phyloP scores from a whole-genome alignment of 1,140 invertebrate species.

The Bombus confusus region DNA sequence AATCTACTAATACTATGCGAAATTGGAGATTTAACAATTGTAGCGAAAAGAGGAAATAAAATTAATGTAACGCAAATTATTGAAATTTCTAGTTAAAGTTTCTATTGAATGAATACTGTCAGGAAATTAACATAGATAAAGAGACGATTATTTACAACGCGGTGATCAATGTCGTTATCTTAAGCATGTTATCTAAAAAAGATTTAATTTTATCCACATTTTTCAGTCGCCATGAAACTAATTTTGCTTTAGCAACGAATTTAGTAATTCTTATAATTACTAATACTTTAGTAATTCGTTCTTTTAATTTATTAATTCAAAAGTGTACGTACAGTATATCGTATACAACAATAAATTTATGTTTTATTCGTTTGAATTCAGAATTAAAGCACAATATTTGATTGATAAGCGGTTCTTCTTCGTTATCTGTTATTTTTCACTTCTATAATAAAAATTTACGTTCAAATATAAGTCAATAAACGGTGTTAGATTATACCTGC shows the following conservation, averaged over 20 bases:
- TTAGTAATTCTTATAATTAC: neutral
- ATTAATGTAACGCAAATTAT: neutral
- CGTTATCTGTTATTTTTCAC: no score
- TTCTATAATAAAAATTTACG: no score
- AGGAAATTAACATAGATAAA: neutral
- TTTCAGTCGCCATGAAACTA: neutral
- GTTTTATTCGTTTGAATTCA: no score
- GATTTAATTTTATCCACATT: conserved; percentile 2
- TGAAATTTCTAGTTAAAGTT: neutral
- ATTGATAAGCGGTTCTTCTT: no score
- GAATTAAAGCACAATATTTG: no score
- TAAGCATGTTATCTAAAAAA: neutral
- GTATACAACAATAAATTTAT: no score
- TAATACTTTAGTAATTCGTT: no score
- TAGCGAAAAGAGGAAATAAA: neutral
- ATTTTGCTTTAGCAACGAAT: no score
- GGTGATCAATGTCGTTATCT: neutral
- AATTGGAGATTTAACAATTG: neutral
- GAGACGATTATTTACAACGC: neutral
- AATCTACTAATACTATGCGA: neutral
- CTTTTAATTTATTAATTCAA: no score
- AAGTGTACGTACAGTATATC: no score
- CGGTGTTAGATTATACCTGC: no score
- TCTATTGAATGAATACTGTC: neutral
- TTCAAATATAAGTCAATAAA: no score